phyloP scores from a whole-genome alignment of 2,888 invertebrate species.

The Byasa hedistus region DNA sequence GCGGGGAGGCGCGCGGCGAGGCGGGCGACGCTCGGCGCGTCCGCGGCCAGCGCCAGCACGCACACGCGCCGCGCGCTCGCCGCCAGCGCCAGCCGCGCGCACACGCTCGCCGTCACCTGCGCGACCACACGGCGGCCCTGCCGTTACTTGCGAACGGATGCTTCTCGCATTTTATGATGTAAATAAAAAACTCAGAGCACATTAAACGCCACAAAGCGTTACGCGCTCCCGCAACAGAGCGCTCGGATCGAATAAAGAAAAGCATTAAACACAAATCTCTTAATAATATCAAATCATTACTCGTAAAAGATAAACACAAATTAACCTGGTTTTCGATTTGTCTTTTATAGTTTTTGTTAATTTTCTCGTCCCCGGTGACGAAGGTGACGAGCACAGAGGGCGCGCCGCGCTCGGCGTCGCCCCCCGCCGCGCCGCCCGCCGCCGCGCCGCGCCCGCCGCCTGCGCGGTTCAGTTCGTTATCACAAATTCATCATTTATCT shows the following conservation, averaged over 20 bases:
- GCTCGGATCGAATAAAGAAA: neutral
- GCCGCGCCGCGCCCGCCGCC: slow-evolving; percentile 15
- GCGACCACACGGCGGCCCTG: slow-evolving; percentile 34
- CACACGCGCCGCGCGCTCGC: slow-evolving; percentile 53
- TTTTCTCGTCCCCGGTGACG: slow-evolving; percentile 82
- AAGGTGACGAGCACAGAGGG: slow-evolving; percentile 82
- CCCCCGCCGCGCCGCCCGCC: slow-evolving; percentile 42
- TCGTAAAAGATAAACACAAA: too few relatives aligned
- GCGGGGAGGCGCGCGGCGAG: too few relatives aligned
- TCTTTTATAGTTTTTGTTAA: slow-evolving; percentile 82
- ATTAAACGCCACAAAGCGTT: too few relatives aligned
- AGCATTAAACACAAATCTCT: too few relatives aligned
- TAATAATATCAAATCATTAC: neutral
- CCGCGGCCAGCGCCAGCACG: slow-evolving; percentile 60
- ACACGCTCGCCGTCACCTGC: slow-evolving; percentile 45
- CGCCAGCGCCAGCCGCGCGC: slow-evolving; percentile 58
- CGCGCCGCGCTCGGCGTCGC: slow-evolving; percentile 57
- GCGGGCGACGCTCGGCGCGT: slow-evolving; percentile 51
- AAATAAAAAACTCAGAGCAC: too few relatives aligned
- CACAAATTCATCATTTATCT: neutral
- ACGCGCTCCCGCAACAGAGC: neutral
- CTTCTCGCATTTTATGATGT: neutral
- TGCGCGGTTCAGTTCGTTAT: neutral
- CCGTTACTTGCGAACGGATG: too few relatives aligned
- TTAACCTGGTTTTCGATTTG: slow-evolving; percentile 85